A percentile compares a stretch with the other conserved stretches of the same genome.
Conservation (phyloP, 2,113 vertebrate genomes). For the Leptobrachium leishanense region DNA sequence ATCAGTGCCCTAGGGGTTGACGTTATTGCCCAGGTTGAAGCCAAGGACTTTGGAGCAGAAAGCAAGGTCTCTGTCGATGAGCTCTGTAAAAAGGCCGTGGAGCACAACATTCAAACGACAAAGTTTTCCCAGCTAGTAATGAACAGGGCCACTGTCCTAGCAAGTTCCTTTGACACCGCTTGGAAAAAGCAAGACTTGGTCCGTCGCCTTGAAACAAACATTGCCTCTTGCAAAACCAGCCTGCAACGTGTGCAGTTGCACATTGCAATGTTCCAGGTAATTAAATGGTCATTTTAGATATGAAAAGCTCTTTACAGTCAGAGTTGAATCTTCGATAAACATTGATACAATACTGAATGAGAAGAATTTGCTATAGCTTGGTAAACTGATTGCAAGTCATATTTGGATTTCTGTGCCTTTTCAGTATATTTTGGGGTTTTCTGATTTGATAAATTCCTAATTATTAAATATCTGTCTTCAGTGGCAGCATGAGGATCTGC, state of each 20-base stretch:
- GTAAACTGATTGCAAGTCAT: too few species aligned
- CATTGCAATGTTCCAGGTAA: constrained; percentile 94
- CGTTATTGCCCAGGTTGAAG: constrained; percentile 90
- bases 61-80: constrained; percentile 94
- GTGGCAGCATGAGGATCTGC: constrained; percentile 97
- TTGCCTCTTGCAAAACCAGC: constrained; percentile 88
- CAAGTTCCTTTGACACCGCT: constrained; percentile 90
- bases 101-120: constrained; percentile 86
- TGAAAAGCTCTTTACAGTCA: too few species aligned
- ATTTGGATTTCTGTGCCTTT: too few species aligned
- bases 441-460: too few species aligned
- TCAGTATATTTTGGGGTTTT: too few species aligned
- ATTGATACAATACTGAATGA: too few species aligned
- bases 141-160: constrained; percentile 89
- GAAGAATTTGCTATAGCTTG: too few species aligned
- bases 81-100: constrained; percentile 90
- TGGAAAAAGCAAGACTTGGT: constrained; percentile 97
- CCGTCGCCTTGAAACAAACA: constrained; percentile 84
- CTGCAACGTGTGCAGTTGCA: constrained; percentile 92
- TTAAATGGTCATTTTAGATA: neutral
- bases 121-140: constrained; percentile 86
- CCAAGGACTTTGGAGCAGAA: constrained; percentile 94
- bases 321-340: too few species aligned
- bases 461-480: constrained; percentile 50
- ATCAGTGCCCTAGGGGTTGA: constrained; percentile 90